phyloP scores from a whole-genome alignment of 2,888 invertebrate species.

The Cerastoderma edule region DNA sequence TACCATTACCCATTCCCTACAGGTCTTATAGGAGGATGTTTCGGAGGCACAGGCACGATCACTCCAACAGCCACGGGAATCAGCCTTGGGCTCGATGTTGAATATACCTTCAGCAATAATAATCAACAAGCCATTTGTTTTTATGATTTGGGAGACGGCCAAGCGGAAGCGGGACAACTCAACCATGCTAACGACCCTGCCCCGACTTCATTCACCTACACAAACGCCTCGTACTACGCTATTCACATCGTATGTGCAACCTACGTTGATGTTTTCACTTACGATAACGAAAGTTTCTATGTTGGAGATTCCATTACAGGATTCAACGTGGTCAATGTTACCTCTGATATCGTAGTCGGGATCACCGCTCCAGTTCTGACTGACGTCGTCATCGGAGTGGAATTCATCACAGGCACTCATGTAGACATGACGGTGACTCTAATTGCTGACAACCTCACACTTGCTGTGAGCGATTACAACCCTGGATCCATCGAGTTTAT shows the following conservation, averaged over 20 bases:
- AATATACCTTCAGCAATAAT: neutral
- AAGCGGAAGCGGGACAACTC: neutral
- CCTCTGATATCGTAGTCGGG: conserved; percentile 16
- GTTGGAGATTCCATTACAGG: conserved; percentile 28
- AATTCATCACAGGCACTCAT: conserved; percentile 8
- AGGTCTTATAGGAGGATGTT: too few relatives aligned
- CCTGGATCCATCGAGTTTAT: neutral
- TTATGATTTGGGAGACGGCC: conserved; percentile 15
- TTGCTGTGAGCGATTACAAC: neutral
- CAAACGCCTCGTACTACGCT: conserved; percentile 5
- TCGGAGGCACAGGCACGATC: neutral
- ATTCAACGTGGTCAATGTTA: conserved; percentile 11
- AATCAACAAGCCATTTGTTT: conserved; percentile 4
- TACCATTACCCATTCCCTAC: too few relatives aligned
- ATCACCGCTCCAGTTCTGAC: conserved; percentile 2
- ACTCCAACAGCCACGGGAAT: neutral
- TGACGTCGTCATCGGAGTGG: conserved; percentile 3
- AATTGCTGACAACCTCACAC: neutral
- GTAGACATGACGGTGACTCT: conserved; percentile 9
- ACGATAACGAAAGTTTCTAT: conserved; percentile 4
- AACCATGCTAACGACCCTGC: neutral
- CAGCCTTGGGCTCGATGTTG: neutral
- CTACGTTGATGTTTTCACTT: neutral
- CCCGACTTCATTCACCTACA: neutral
- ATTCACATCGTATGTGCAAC: conserved; percentile 10